Evolutionary conservation across 1,140 invertebrate species (phyloP), one percentile per base, ranked within the genome.

Genomic region (Lycorma delicatula): DNA sequence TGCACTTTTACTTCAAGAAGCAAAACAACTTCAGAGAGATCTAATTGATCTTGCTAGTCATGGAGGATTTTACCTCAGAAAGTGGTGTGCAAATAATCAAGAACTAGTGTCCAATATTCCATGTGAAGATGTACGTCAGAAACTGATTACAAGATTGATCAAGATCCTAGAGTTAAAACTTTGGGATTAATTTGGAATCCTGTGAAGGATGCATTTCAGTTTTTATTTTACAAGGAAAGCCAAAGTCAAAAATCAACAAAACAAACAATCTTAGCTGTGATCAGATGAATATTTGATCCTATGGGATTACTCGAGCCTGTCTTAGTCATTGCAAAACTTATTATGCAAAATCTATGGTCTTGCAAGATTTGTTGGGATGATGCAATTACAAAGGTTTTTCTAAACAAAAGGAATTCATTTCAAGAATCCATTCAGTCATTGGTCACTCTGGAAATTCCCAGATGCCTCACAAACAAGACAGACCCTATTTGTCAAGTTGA

Each of bases 341-440:
- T 75, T 2, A 67, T 75, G 25, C 71, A 76, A 66, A 51, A 63
- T 12, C 25, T 75, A 1, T 72, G 72, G 68, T 52, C 46, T 12
- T 25, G 2, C 18, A 64, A 66, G 13, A 18, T 68, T 3, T 61
- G 53, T 20, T 75, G 71, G 73, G 71, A 75, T 57, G 66, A 69
- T 29, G 11, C 41, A 4, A 9, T 73, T 48, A 63, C 68, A 1
- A 23, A 46, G 20, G 53, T 65, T 13, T 44, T 68, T n/a, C 25
- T 47, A 22, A 46, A 25, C 1, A 18, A 47, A 2, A 68, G 65
- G 65, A 53, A 31, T 16, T 16, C 31, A 7, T 68, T 67, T 48
- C 29, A 56, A n/a, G 23, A 29, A 7, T 53, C 62, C 28, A 20
- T 68, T 16, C 53, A 46, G 6, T 9, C 46, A 3, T 27, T 68